Conservation (phyloP, 2,888 invertebrate species). For the Napeogenes sylphis region DNA sequence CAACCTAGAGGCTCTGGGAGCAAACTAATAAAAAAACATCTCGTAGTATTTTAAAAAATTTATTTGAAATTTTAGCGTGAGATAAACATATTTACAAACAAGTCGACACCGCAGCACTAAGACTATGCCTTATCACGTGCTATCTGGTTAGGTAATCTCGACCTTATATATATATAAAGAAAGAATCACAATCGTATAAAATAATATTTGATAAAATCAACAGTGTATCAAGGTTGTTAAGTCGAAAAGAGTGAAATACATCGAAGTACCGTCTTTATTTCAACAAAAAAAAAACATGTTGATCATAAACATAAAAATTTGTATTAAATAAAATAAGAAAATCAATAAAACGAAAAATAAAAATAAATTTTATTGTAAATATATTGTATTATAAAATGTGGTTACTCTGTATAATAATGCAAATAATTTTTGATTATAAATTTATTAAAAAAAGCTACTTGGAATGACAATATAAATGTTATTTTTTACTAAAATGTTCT, state of each 20-base stretch:
- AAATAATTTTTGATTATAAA: conserved; percentile 7
- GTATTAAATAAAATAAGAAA: too few species aligned
- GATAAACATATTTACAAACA: conserved; percentile 63
- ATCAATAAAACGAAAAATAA: too few species aligned
- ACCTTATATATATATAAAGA: not conserved
- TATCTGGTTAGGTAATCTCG: conserved; percentile 2
- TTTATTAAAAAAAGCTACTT: conserved; percentile 34
- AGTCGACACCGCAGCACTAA: conserved; percentile 25
- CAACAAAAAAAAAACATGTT: not conserved
- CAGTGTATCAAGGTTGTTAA: not conserved
- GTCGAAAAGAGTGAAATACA: not conserved
- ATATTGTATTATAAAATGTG: conserved; percentile 7
- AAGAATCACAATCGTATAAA: not conserved
- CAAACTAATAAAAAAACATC: conserved; percentile 30
- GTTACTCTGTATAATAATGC: conserved; percentile 10
- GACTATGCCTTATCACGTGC: conserved; percentile 8
- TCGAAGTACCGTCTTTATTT: not conserved
- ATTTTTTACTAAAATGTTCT: not conserved
- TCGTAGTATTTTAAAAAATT: conserved; percentile 54
- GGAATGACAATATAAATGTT: conserved; percentile 35
- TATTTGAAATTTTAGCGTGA: conserved; percentile 69
- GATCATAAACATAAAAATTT: not conserved
- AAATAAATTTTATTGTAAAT: conserved; percentile 5
- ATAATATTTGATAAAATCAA: not conserved
- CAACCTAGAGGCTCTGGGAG: too few species aligned